Percentiles rank a stretch among this genome's conserved stretches.
Evolutionary conservation across 2,888 invertebrate species (phyloP).

Genomic region (Pristionchus arcanus): DNA sequence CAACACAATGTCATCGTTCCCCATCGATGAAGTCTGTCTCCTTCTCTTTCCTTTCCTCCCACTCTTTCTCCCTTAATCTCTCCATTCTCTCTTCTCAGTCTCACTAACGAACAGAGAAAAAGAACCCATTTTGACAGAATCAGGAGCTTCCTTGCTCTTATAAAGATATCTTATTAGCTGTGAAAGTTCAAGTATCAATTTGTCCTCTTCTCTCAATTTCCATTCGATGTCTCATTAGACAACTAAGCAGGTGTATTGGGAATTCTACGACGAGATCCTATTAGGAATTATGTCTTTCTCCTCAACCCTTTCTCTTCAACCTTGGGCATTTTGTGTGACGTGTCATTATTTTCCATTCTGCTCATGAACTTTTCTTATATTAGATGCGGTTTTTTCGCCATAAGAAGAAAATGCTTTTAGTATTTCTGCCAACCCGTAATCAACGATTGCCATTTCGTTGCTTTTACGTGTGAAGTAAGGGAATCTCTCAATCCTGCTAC

Average conservation of each 20-base stretch:
- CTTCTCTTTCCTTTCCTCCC: constrained; percentile 31
- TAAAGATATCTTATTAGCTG: background rate
- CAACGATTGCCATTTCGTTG: constrained; percentile 69
- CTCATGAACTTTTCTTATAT: background rate
- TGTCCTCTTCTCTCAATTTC: background rate
- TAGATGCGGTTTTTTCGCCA: background rate
- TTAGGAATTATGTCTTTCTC: background rate
- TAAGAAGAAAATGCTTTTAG: constrained; percentile 53
- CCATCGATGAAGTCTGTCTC: background rate
- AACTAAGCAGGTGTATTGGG: background rate
- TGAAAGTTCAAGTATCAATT: background rate
- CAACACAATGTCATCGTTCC: background rate
- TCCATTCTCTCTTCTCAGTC: constrained; percentile 21
- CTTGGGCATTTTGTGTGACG: background rate
- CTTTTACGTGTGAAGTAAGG: constrained; percentile 56
- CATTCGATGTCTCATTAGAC: background rate
- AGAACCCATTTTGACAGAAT: background rate
- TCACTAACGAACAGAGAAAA: background rate
- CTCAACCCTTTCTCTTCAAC: background rate
- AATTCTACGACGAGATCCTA: background rate
- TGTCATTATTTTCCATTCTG: constrained; percentile 9
- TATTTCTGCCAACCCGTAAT: constrained; percentile 72
- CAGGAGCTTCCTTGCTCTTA: background rate
- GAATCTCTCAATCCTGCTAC: constrained; percentile 27
- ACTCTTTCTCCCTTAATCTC: background rate